Evolutionary conservation across 2,113 vertebrate species (phyloP), one percentile per base, ranked within the genome.

Genomic region (Circaetus gallicus): DNA sequence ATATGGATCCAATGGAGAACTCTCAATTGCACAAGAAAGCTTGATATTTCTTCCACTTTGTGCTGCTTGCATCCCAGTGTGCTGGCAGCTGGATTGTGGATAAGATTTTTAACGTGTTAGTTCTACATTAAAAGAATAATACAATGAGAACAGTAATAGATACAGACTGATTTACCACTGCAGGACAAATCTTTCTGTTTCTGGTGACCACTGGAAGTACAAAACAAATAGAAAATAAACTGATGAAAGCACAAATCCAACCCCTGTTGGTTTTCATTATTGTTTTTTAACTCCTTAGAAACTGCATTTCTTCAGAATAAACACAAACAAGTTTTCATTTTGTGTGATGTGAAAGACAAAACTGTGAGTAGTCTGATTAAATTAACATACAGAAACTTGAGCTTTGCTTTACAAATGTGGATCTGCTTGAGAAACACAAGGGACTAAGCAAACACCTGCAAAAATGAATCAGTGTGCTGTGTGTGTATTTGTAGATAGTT

Each of bases 1-100:
- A 81, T 83, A 94, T 55, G 52, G 85, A 90, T 94, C 89, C 62
- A 25, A 67, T 45, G 62, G 59, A 79, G 59, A 97, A 45, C 59
- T 86, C 65, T 82, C 77, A 94, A 47, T 82, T 95, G 53, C 81
- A 73, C 21, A 62, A 80, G 40, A 93, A 97, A 97, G 31, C 45
- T 89, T 97, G 71, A 67, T 93, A 93, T 95, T 97, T 96, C 89
- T 97, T 97, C 81, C 55, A 82, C 56, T 97, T 96, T 89, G 40
- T 82, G 47, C 67, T 96, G 73, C 67, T 93, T 82, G 34, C 59
- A 91, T 92, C 79, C 89, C 90, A 96, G 59, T 78, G 19, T 89
- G 89, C 82, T 67, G 69, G 80, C 80, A 96, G 50, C 81, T 96
- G 56, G 5, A 45, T 34, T 91, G 71, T 66, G 90, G 86, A 80